Conservation (phyloP, 2,797 vertebrate species). For the Remorina albescens region DNA sequence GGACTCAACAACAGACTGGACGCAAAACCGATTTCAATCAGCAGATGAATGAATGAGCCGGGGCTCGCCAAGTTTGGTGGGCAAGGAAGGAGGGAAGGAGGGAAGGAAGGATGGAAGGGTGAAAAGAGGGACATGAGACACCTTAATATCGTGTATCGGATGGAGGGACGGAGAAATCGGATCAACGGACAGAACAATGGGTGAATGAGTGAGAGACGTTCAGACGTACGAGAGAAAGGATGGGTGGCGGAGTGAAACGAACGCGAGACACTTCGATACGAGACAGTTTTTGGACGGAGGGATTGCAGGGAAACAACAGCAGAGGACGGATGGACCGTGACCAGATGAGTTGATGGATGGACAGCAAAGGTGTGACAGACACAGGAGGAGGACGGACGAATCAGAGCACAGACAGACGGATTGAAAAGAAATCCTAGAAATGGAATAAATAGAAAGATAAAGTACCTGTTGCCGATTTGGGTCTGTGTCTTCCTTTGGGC, state of each 20-base stretch:
- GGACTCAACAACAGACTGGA: not conserved
- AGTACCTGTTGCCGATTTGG: conserved; percentile 87
- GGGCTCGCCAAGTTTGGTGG: not conserved
- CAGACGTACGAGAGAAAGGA: not conserved
- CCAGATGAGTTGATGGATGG: not conserved
- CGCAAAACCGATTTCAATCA: not conserved
- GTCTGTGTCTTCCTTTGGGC: conserved; percentile 86
- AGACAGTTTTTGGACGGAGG: not conserved
- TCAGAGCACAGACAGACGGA: not conserved
- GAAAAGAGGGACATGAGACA: conserved; percentile 3
- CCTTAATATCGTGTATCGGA: not conserved
- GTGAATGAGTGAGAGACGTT: not conserved
- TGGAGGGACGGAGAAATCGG: not conserved
- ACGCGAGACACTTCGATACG: not conserved
- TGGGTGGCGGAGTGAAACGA: not conserved
- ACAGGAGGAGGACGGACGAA: not conserved
- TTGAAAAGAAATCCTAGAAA: not conserved
- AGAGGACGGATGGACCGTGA: not conserved
- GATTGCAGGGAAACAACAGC: not conserved
- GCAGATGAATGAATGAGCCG: not conserved
- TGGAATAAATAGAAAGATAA: conserved; percentile 10
- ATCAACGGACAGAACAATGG: not conserved
- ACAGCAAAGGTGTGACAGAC: not conserved
- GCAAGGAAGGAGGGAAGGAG: not conserved
- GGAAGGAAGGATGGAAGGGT: not conserved